Evolutionary conservation across 1,140 invertebrate genomes (phyloP), one percentile per base, ranked within the genome.

Genomic region (Rhagoletis zephyria): DNA sequence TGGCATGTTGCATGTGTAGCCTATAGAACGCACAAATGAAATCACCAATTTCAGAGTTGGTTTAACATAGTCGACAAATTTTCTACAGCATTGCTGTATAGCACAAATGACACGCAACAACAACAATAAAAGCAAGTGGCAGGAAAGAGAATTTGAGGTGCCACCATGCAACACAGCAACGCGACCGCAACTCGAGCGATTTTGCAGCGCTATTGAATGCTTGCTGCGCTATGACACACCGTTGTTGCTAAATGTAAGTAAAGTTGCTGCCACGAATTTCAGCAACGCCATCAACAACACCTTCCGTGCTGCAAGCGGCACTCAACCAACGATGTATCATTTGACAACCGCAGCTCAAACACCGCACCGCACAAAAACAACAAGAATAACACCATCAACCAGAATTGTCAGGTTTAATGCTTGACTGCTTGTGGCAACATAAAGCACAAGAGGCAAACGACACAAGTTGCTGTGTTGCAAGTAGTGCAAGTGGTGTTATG

Each of bases 401-500:
- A 45, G 14, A 9, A 74, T 30, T 48, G 40, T 19, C 14, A 51
- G 70, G 70, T 77, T 77, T 77, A 1, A 16, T 42, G 12, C 14
- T 56, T 81, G 74, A 81, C 45, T 81, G 74, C 74, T 81, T 81
- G 74, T 56, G 74, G 74, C 74, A n/a, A 56, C 14, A 5, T 19
- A 19, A 9, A 19, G 4, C n/a, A 7, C 0, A 45, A 14, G 42
- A 30, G 30, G 61, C 1, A 63, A 63, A 14, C n/a, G 61, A 16
- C n/a, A n/a, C 61, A 63, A 63, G 0, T 1, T 16, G 4, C 12
- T 30, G n/a, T 3, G 12, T 63, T 2, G 48, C 48, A 81, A 81
- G 10, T 19, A 51, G 74, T 81, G 74, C 74, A 81, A 81, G 74
- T 19, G 48, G 4, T 81, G 45, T 56, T 81, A 30, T 30, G 30